These are phyloP conservation scores for Lycaena phlaeas DNA, from an alignment of 2,888 invertebrate species.

Conservation along the genomic window DNA sequence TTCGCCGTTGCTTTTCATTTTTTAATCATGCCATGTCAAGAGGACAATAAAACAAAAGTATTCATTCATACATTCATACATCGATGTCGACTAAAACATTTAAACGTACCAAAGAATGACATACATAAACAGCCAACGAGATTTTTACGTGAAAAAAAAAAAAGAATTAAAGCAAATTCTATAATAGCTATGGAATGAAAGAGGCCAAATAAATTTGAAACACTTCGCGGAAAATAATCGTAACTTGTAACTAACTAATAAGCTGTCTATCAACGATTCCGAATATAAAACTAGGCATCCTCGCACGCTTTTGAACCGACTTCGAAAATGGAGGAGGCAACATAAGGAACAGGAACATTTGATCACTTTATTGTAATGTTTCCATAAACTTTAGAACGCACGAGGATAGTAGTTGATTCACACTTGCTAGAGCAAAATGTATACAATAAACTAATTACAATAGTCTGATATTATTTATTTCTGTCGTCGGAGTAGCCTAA, in stretches of 20 bases:
- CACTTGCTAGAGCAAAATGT: not conserved
- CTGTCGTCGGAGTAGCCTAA: too few relatives aligned
- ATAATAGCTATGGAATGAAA: conserved; percentile 2
- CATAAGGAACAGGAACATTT: too few relatives aligned
- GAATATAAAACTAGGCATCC: not conserved
- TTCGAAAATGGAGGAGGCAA: too few relatives aligned
- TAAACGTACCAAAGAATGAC: not conserved
- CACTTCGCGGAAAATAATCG: not conserved
- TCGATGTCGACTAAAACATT: not conserved
- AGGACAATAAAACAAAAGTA: not conserved
- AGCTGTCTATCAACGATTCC: not conserved
- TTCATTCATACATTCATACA: not conserved
- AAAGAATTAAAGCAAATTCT: not conserved
- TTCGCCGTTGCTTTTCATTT: not conserved
- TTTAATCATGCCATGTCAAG: not conserved
- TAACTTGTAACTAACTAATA: conserved; percentile 1
- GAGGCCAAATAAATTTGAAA: conserved; percentile 1
- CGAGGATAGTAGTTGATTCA: not conserved
- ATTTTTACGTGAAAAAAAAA: not conserved
- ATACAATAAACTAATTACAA: not conserved
- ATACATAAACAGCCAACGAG: conserved; percentile 1
- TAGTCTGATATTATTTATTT: too few relatives aligned
- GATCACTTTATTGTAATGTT: too few relatives aligned
- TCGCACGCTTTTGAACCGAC: not conserved
- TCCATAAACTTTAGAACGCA: too few relatives aligned